A percentile compares a stretch with the other conserved stretches of the same genome.
Evolutionary conservation across 2,113 vertebrate species (phyloP).

Genomic region (Rhipidura dahli): DNA sequence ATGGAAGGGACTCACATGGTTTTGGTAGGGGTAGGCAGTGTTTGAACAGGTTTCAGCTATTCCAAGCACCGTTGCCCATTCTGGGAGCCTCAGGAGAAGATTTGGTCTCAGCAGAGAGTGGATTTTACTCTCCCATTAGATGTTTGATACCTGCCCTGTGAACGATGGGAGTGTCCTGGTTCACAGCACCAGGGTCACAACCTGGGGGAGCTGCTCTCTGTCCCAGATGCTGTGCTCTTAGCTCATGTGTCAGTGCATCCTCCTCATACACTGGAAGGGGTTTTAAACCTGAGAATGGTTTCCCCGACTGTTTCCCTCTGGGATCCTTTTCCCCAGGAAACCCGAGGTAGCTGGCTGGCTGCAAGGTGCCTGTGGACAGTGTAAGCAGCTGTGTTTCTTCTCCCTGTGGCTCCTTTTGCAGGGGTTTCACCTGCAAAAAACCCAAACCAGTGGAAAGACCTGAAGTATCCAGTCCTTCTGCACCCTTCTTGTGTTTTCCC

Average conservation of each 20-base stretch:
- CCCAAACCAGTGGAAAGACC: neutral
- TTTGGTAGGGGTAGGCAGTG: neutral
- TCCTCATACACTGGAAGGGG: neutral
- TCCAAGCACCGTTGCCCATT: neutral
- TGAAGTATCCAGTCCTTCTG: neutral
- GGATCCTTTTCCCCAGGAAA: neutral
- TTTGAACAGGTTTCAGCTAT: neutral
- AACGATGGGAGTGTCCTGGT: neutral
- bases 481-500: neutral
- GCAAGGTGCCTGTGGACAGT: neutral
- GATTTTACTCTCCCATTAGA: neutral
- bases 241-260: neutral
- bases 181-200: neutral
- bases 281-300: neutral
- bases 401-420: neutral
- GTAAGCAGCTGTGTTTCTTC: neutral
- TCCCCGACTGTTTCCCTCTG: neutral
- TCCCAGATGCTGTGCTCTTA: neutral
- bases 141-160: neutral
- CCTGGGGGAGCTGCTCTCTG: neutral
- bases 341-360: neutral
- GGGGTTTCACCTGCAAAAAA: neutral
- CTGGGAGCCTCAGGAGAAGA: neutral
- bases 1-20: neutral
- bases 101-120: neutral